Conservation (phyloP, 2,113 vertebrate species). For the Tragelaphus buxtoni region DNA sequence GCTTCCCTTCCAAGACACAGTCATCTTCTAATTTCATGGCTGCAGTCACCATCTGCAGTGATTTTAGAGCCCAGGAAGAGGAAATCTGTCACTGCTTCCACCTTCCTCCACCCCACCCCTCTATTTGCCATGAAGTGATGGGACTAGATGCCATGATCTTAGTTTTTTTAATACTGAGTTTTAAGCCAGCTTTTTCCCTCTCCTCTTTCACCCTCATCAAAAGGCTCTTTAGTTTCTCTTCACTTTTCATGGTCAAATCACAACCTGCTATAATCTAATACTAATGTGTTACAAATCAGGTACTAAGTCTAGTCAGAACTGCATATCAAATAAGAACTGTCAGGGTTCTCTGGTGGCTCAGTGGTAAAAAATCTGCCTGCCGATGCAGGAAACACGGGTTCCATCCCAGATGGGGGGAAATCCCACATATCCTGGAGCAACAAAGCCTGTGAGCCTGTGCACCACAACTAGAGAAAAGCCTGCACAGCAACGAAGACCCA, state of each 20-base stretch:
- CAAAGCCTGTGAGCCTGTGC: not conserved
- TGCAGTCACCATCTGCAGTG: not conserved
- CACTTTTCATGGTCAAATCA: not conserved
- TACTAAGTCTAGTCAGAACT: not conserved
- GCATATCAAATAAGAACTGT: not conserved
- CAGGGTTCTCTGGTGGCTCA: not conserved
- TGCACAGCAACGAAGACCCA: rapidly evolving
- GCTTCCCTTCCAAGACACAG: not conserved
- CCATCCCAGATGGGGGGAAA: not conserved
- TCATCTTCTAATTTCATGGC: not conserved
- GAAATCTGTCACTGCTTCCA: not conserved
- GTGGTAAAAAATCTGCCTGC: not conserved
- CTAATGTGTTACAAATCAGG: too few species aligned
- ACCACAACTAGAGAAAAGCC: not conserved
- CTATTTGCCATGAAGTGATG: not conserved
- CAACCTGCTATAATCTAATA: not conserved
- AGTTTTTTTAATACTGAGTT: not conserved
- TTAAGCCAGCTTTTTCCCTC: not conserved
- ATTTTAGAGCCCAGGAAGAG: not conserved
- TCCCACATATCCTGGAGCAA: not conserved
- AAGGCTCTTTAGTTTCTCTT: not conserved
- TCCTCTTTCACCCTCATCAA: not conserved
- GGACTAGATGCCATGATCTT: not conserved
- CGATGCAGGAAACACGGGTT: not conserved
- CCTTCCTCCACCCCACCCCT: not conserved